Evolutionary conservation across 2,113 vertebrate species (phyloP), one percentile per base, ranked within the genome.

Genomic region (Nycticorax nycticorax): DNA sequence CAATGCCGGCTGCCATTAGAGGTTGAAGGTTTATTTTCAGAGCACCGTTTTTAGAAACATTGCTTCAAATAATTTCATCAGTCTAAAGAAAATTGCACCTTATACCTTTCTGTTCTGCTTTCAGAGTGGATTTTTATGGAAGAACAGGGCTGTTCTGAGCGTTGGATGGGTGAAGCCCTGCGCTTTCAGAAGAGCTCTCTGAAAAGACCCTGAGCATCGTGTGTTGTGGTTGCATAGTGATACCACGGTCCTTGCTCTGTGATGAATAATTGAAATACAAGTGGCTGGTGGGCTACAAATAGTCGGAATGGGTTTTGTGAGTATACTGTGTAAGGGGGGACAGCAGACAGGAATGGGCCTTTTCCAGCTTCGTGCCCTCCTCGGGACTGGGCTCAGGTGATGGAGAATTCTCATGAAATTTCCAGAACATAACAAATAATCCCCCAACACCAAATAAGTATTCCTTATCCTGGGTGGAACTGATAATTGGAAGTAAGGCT

Each of bases 231-330:
- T 88, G 37, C 59, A 15, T 63, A 69, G 50, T 23, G 53, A 75
- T 68, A 32, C n/a, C 12, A 13, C 1, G 0, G n/a, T 64, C 47
- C 22, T 64, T 75, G n/a, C 73, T 78, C 84, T 68, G 24, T 41
- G n/a, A 72, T 75, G 63, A 90, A 52, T 86, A 88, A 77, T 55
- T 67, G 67, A 90, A 41, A 56, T 52, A 30, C 43, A 93, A 84
- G 33, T 22, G 28, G 18, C 21, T 33, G 62, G n/a, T 68, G 37
- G 45, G 39, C n/a, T 71, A 59, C 68, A 93, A 90, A 72, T 48
- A 63, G 45, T 76, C 2, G 2, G 50, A 53, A 50, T 30, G 24
- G 55, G 41, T 88, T 85, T 79, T 84, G 55, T 35, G 43, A 92
- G 35, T 15, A 1, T 55, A 7, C 4, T n/a, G 17, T 48, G 1